Percentiles rank a stretch among this genome's conserved stretches.
Conservation (phyloP, 2,113 vertebrate species). For the Etheostoma spectabile region DNA sequence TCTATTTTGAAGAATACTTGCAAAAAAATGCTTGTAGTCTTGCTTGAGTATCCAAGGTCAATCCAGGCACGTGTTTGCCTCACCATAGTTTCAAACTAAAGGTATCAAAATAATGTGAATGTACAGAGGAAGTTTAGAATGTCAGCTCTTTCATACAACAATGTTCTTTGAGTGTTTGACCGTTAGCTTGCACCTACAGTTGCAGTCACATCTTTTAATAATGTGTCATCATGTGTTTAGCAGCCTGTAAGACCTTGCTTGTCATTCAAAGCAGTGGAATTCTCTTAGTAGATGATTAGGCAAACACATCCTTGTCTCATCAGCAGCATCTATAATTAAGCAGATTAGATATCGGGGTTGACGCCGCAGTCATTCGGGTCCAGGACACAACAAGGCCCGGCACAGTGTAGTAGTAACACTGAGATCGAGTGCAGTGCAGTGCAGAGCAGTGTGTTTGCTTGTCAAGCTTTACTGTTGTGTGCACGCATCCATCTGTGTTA, state of each 20-base stretch:
- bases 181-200: not conserved
- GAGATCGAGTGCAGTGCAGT: not conserved
- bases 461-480: conserved; percentile 10
- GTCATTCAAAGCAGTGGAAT: conserved; percentile 18
- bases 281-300: conserved; percentile 50
- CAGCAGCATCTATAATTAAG: conserved; percentile 62
- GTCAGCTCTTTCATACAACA: not conserved
- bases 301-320: conserved; percentile 43
- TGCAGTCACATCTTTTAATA: not conserved
- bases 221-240: not conserved
- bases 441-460: not conserved
- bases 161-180: not conserved
- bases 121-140: not conserved
- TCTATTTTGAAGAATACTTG: not conserved
- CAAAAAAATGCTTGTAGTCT: too few species aligned
- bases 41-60: not conserved
- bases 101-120: not conserved
- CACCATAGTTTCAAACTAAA: not conserved
- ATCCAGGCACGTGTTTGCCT: not conserved
- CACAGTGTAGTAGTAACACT: not conserved
- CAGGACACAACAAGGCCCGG: conserved; percentile 6
- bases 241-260: conserved; percentile 2
- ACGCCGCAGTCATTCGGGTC: conserved; percentile 35
- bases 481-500: conserved; percentile 16
- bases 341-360: conserved; percentile 42